Evolutionary conservation across 2,797 vertebrate species (phyloP).

Genomic region (Podarcis siculus): DNA sequence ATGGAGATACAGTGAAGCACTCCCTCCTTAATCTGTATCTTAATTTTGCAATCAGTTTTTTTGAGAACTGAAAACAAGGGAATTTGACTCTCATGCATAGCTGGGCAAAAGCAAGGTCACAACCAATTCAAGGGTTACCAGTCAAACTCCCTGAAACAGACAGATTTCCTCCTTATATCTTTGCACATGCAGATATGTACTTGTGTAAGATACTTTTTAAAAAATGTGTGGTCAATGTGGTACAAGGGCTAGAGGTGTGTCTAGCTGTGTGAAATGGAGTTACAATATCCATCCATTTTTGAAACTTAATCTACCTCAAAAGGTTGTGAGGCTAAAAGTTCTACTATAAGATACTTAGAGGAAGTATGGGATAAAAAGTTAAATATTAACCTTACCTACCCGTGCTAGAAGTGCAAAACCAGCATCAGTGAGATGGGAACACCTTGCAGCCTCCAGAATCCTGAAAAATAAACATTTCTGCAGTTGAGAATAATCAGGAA

Average conservation of each 20-base stretch:
- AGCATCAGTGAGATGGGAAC: slow-evolving; percentile 91
- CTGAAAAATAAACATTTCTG: slow-evolving; percentile 69
- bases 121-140: neutral
- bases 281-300: neutral
- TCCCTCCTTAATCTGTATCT: too few species aligned
- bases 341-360: neutral
- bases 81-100: neutral
- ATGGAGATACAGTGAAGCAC: too few species aligned
- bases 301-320: neutral
- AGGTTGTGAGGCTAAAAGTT: neutral
- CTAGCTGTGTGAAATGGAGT: neutral
- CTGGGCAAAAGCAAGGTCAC: slow-evolving; percentile 1
- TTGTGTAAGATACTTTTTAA: neutral
- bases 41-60: neutral
- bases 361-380: neutral
- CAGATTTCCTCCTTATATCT: slow-evolving; percentile 21
- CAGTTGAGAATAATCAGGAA: neutral
- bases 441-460: slow-evolving; percentile 92
- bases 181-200: slow-evolving; percentile 20
- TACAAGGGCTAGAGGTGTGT: neutral
- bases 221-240: too few species aligned
- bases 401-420: slow-evolving; percentile 91
- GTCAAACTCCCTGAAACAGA: neutral
- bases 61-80: neutral
- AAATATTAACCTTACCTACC: slow-evolving; percentile 82